Evolutionary conservation across 2,113 vertebrate species (phyloP), one percentile per base, ranked within the genome.

Genomic region (Pollimyrus isidori): DNA sequence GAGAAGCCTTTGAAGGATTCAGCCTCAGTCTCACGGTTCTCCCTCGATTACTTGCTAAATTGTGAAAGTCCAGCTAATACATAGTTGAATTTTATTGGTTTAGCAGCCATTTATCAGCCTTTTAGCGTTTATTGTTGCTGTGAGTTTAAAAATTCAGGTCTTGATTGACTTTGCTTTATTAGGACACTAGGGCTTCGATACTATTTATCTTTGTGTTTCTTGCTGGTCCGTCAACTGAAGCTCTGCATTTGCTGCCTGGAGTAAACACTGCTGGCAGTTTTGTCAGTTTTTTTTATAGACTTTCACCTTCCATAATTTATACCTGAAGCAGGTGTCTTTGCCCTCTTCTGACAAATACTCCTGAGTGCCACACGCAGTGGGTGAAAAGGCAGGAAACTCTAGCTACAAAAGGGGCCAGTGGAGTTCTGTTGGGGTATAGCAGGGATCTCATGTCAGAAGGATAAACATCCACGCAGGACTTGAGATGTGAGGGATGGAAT

Each of bases 381-480:
- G 19, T 49, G 21, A n/a, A 50, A 49, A 21, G 42, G 17, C 42
- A 1, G 23, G 21, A 88, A 88, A 65, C 26, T 10, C 11, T 13
- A 46, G 45, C 15, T 17, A 45, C 82, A 84, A 46, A 45, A 23
- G 26, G 5, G 6, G 6, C 42, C 45, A 26, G n/a, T n/a, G 30
- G 11, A 48, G 58, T 69, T 69, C 48, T 84, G 13, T 42, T 30
- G 15, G 30, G 49, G 73, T 49, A 17, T 48, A 80, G 35, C 26
- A 85, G 42, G 88, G 87, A 84, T 90, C 90, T 91, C 76, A 85
- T 69, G 88, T 89, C 82, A 62, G 46, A 92, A 88, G 88, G 91
- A 89, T 90, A 93, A 93, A 86, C 21, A 48, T 89, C 91, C 91
- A 65, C 87, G n/a, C 91, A 83, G 89, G 92, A 87, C 49, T 30